A percentile compares a stretch with the other conserved stretches of the same genome.
These are phyloP conservation scores for Cosmia trapezina DNA, from an alignment of 2,888 invertebrate species.

Conservation along the genomic window DNA sequence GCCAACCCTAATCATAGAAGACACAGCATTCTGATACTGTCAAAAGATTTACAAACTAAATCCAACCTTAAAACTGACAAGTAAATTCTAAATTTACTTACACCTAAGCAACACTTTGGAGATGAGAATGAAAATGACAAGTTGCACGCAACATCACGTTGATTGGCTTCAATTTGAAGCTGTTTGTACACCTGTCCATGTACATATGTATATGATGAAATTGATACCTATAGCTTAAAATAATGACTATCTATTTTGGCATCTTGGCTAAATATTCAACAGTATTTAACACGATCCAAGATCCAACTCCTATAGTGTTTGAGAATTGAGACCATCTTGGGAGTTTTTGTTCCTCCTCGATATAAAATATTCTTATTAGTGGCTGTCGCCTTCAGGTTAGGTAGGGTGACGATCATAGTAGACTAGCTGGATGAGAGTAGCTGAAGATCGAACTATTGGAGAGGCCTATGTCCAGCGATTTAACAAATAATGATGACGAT, in stretches of 20 bases:
- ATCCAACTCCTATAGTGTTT: neutral
- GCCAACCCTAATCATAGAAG: conserved; percentile 54
- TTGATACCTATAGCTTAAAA: neutral
- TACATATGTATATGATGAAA: neutral
- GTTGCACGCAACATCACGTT: conserved; percentile 47
- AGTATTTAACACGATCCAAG: too few species aligned
- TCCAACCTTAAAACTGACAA: conserved; percentile 8
- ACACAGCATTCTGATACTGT: conserved; percentile 27
- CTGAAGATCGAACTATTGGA: neutral
- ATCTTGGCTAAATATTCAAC: neutral
- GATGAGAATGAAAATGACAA: conserved; percentile 52
- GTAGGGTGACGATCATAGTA: neutral
- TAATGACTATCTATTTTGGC: too few species aligned
- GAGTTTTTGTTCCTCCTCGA: neutral
- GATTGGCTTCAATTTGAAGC: conserved; percentile 45
- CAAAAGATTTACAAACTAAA: conserved; percentile 22
- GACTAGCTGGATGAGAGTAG: neutral
- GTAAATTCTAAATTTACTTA: conserved; percentile 19
- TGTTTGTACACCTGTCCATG: conserved; percentile 49
- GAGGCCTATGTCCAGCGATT: neutral
- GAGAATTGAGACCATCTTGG: too few species aligned
- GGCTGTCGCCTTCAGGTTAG: neutral
- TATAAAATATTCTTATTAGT: neutral
- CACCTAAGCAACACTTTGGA: conserved; percentile 7
- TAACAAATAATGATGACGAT: neutral